phyloP scores from a whole-genome alignment of 2,888 invertebrate species.

The Sphinx pinastri region DNA sequence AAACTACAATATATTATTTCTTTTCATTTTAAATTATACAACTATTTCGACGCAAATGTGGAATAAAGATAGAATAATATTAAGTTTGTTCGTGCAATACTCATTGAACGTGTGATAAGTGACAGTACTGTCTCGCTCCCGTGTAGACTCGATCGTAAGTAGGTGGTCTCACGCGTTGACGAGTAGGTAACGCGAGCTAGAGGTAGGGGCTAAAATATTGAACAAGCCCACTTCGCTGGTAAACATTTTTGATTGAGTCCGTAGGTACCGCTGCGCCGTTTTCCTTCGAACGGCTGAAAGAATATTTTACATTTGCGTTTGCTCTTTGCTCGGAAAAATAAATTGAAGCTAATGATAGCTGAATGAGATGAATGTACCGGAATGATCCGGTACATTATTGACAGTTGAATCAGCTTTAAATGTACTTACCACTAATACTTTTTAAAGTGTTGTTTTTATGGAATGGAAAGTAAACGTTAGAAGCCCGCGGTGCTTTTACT shows the following conservation, averaged over 20 bases:
- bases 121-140: slow-evolving; percentile 43
- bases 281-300: slow-evolving; percentile 51
- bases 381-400: slow-evolving; percentile 29
- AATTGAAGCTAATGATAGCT: slow-evolving; percentile 48
- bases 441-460: not conserved
- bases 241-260: slow-evolving; percentile 72
- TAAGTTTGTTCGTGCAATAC: slow-evolving; percentile 24
- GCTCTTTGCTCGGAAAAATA: slow-evolving; percentile 48
- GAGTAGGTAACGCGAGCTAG: slow-evolving; percentile 48
- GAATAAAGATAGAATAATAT: slow-evolving; percentile 34
- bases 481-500: not conserved
- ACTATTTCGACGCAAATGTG: not conserved
- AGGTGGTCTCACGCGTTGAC: slow-evolving; percentile 39
- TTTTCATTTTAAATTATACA: not conserved
- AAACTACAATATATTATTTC: too few relatives aligned
- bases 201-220: slow-evolving; percentile 61
- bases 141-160: slow-evolving; percentile 47
- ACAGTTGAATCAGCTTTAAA: not conserved
- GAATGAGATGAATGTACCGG: too few relatives aligned
- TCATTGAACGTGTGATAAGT: slow-evolving; percentile 34
- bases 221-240: slow-evolving; percentile 56
- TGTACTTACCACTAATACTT: not conserved
- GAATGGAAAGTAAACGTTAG: not conserved
- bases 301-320: slow-evolving; percentile 52
- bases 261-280: slow-evolving; percentile 49